phyloP scores from a whole-genome alignment of 2,797 vertebrate species.

The Tarsius wallacei region DNA sequence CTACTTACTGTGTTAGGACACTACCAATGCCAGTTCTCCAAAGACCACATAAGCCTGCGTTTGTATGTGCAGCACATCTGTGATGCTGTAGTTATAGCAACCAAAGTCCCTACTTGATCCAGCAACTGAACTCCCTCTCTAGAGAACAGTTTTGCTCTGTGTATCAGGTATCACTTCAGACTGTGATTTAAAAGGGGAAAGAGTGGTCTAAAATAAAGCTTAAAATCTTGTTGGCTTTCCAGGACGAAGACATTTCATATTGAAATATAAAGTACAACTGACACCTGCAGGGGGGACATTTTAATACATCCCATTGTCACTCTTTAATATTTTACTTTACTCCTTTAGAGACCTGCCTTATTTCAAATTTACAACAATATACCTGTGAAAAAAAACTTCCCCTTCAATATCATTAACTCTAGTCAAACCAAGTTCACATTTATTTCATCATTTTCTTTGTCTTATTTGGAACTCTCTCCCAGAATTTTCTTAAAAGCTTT shows the following conservation, averaged over 20 bases:
- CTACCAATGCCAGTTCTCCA: constrained; percentile 20
- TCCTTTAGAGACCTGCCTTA: background rate
- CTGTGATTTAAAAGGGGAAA: constrained; percentile 24
- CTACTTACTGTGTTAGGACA: constrained; percentile 61
- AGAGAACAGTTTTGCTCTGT: background rate
- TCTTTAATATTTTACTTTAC: background rate
- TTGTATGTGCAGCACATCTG: constrained; percentile 54
- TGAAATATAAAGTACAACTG: constrained; percentile 5
- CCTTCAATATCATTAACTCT: background rate
- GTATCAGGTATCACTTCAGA: constrained; percentile 30
- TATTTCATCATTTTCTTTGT: background rate
- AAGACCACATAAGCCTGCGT: constrained; percentile 9
- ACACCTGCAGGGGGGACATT: background rate
- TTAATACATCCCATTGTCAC: background rate
- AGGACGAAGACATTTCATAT: background rate
- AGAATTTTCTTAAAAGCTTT: constrained; percentile 5
- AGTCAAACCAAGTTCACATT: background rate
- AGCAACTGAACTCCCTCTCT: constrained; percentile 62
- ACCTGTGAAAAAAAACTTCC: background rate
- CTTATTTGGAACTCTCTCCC: background rate
- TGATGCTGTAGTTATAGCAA: constrained; percentile 67
- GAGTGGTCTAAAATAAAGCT: background rate
- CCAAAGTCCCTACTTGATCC: constrained; percentile 74
- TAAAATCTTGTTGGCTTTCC: background rate
- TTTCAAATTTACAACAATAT: constrained; percentile 2